Evolutionary conservation across 2,113 vertebrate species (phyloP).

Genomic region (Bubalus kerabau): DNA sequence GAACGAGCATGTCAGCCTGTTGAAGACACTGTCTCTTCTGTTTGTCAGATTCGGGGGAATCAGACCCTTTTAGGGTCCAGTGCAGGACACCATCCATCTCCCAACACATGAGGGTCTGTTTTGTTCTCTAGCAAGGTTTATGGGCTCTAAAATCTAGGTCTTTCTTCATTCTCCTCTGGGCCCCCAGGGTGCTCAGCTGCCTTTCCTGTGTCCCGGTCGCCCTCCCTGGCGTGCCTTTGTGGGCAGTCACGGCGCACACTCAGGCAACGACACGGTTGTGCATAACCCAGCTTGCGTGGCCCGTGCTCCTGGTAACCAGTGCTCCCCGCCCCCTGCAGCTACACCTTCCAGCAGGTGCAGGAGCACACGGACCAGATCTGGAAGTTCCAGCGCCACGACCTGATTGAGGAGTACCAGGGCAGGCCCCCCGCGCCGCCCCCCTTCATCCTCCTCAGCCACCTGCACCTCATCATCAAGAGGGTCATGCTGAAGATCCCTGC

Average conservation of each 20-base stretch:
- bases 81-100: accelerated
- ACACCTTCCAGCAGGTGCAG: constrained; percentile 96
- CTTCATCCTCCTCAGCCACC: constrained; percentile 92
- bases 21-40: not conserved
- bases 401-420: constrained; percentile 94
- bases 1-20: accelerated
- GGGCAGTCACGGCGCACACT: accelerated
- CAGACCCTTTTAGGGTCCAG: too few relatives aligned
- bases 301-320: accelerated
- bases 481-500: constrained; percentile 72
- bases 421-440: constrained; percentile 90
- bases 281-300: accelerated
- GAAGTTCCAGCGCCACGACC: constrained; percentile 95
- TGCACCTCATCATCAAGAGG: constrained; percentile 83
- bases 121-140: accelerated
- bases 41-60: not conserved
- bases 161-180: too few relatives aligned
- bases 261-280: accelerated
- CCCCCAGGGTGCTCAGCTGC: not conserved
- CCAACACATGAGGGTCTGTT: accelerated
- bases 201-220: not conserved
- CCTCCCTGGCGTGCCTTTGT: accelerated
- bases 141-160: accelerated
- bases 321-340: constrained; percentile 80
- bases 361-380: constrained; percentile 95